Evolutionary conservation across 1,140 invertebrate genomes (phyloP), one percentile per base, ranked within the genome.

Genomic region (Dendroctonus valens): DNA sequence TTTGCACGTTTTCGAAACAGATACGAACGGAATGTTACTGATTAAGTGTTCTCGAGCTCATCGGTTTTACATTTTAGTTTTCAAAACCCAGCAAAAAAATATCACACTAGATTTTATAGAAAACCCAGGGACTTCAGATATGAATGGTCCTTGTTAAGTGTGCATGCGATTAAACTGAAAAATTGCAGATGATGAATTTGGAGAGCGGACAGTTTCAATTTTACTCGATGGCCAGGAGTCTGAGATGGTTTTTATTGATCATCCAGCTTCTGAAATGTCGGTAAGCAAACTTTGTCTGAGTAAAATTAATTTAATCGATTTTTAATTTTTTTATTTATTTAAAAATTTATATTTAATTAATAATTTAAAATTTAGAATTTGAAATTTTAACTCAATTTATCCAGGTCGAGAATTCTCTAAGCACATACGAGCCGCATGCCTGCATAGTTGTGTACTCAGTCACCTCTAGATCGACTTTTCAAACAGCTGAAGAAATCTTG

Each of bases 231-330:
- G 90, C 0, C 91, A 94, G 75, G 93, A 96, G 78, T 94, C 92
- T 0, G 92, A 94, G 73, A 85, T 96, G 80, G 88, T 93, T 62
- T 95, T 96, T 76, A 92, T 96, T 53, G 93, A 96, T 78, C 91
- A 94, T 81, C 91, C 91, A 0, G 86, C 88, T 65, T 83, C 86
- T 7, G 91, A 93, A 79, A 92, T 93, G 89, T 91, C 89, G 76
- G 91, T 93, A 80, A 88, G 88, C 26, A 26, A 26, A 26, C 26
- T 2, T 26, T 85, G 64, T 73, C 74, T 54, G 71, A 91, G 89
- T 41, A 90, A 93, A 77, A 93, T 55, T 3, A 40, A 8, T 9
- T 39, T 38, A 11, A 9, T 46, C 12, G 9, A 1, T n/a, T n/a
- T n/a, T n/a, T n/a, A n/a, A n/a, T n/a, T n/a, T n/a, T n/a, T n/a